These are phyloP conservation scores for Endotricha flammealis DNA, from an alignment of 2,888 invertebrate genomes.

Conservation along the genomic window DNA sequence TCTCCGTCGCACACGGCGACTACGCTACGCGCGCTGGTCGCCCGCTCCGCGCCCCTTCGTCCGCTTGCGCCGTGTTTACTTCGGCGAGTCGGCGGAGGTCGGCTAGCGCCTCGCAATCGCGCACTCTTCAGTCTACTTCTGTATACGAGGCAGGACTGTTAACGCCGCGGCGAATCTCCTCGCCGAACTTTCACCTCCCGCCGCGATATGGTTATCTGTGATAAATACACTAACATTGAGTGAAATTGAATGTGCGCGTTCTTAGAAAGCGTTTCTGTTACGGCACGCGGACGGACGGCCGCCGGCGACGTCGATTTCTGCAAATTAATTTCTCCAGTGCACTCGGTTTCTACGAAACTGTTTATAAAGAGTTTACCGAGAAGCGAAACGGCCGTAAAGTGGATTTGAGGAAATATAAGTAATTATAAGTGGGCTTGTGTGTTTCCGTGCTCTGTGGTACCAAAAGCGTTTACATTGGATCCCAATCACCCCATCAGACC, in stretches of 20 bases:
- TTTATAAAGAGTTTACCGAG: conserved; percentile 74
- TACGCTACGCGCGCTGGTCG: conserved; percentile 19
- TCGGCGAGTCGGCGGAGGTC: conserved; percentile 16
- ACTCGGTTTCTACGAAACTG: conserved; percentile 70
- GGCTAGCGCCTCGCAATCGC: conserved; percentile 24
- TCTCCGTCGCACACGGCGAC: conserved; percentile 27
- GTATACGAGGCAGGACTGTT: conserved; percentile 48
- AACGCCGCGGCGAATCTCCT: conserved; percentile 38
- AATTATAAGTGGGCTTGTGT: conserved; percentile 68
- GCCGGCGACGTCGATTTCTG: conserved; percentile 59
- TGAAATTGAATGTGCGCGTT: conserved; percentile 72
- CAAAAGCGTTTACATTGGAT: conserved; percentile 74
- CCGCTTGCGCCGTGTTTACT: conserved; percentile 30
- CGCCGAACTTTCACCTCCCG: conserved; percentile 72
- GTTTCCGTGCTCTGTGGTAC: conserved; percentile 67
- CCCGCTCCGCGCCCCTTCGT: conserved; percentile 15
- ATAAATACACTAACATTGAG: conserved; percentile 59
- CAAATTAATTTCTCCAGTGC: conserved; percentile 74
- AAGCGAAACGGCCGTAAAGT: conserved; percentile 72
- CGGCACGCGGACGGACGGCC: conserved; percentile 53
- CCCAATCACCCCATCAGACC: conserved; percentile 66
- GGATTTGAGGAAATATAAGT: conserved; percentile 73
- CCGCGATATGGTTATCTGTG: conserved; percentile 68
- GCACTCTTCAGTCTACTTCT: conserved; percentile 50
- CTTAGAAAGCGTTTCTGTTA: conserved; percentile 62